Evolutionary conservation across 2,888 invertebrate genomes (phyloP).

Genomic region (Hypomecis atomaria): DNA sequence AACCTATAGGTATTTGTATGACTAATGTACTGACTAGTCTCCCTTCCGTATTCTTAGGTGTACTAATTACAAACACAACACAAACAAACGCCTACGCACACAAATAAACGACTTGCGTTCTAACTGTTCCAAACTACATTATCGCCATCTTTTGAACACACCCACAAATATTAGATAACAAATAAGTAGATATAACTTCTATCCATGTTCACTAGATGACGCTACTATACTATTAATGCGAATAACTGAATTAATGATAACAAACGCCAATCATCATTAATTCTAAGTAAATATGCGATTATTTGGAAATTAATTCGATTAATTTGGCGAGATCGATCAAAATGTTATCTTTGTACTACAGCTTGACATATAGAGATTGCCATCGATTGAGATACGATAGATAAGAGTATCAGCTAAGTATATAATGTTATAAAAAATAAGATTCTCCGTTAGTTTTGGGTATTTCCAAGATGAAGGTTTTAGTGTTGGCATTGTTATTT

Average conservation of each 20-base stretch:
- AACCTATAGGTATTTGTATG: too few species aligned
- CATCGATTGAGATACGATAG: constrained; percentile 20
- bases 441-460: constrained; percentile 9
- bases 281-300: neutral
- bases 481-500: constrained; percentile 54
- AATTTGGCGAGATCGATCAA: constrained; percentile 10
- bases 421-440: constrained; percentile 37
- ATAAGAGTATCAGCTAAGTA: constrained; percentile 34
- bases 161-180: neutral
- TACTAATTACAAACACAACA: too few species aligned
- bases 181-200: too few species aligned
- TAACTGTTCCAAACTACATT: too few species aligned
- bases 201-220: constrained; percentile 2
- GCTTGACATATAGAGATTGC: constrained; percentile 7
- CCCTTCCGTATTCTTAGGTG: too few species aligned
- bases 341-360: constrained; percentile 10
- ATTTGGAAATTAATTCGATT: neutral
- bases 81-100: too few species aligned
- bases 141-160: neutral
- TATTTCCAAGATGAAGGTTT: constrained; percentile 54
- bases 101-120: too few species aligned
- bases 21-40: too few species aligned
- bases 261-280: constrained; percentile 4
- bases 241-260: neutral
- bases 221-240: neutral